Evolutionary conservation across 1,140 invertebrate genomes (phyloP).

Genomic region (Chelonus insularis): DNA sequence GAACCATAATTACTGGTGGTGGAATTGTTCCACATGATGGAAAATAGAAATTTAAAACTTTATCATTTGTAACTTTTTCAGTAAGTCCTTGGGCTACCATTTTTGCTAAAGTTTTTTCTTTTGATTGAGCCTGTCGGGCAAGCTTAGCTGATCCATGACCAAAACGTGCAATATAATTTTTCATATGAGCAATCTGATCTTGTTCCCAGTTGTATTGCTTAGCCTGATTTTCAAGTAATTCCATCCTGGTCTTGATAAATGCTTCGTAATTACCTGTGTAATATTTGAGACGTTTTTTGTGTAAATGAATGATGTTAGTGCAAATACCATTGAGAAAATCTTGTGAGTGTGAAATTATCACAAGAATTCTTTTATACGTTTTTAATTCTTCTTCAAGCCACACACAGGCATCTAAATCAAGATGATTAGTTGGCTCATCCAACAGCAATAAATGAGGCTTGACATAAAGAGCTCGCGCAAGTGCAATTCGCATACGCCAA

Average conservation of each 20-base stretch:
- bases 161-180: conserved; percentile 99
- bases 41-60: conserved; percentile 92
- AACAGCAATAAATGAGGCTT: conserved; percentile 92
- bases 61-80: conserved; percentile 90
- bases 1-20: conserved; percentile 98
- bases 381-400: conserved; percentile 98
- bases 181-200: conserved; percentile 99
- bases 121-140: conserved; percentile 97
- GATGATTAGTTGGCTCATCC: conserved; percentile 98
- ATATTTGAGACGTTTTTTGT: conserved; percentile 91
- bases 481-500: conserved; percentile 99
- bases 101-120: conserved; percentile 98
- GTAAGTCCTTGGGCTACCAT: conserved; percentile 98
- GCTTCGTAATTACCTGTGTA: conserved; percentile 97
- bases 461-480: conserved; percentile 89
- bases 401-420: conserved; percentile 99
- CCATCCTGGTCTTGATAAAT: conserved; percentile 81
- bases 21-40: conserved; percentile 95
- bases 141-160: conserved; percentile 99
- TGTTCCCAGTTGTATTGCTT: conserved; percentile 99
- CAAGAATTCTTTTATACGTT: conserved; percentile 93
- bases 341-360: conserved; percentile 99
- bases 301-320: conserved; percentile 97
- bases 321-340: conserved; percentile 99
- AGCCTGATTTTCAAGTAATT: conserved; percentile 96